Evolutionary conservation across 2,797 vertebrate genomes (phyloP), one percentile per base, ranked within the genome.

Genomic region (Silurus aristotelis): DNA sequence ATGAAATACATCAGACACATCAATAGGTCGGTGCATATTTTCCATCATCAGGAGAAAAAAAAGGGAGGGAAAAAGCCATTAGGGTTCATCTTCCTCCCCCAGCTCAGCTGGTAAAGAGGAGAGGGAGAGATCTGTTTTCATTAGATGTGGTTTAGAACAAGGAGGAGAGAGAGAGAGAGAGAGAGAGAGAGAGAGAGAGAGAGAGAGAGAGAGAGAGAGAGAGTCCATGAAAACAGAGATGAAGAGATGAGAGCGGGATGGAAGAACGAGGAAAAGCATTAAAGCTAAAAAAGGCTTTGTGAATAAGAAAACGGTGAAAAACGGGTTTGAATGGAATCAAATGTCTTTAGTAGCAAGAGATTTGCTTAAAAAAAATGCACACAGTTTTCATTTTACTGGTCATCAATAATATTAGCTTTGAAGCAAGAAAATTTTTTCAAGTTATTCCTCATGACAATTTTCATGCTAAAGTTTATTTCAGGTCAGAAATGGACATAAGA

Each of bases 111-210:
- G 94, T 95, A 94, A 94, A 95, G 93, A 91, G 93, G 48, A 94
- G 93, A 94, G 93, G 93, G 94, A 95, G 93, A 95, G 94, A 95
- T 95, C 95, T 95, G 93, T 96, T 95, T 95, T 95, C 95, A 95
- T 96, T 95, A 96, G 93, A 94, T 77, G 94, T 93, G 93, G 94
- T 95, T 94, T 93, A 94, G 94, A 94, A 94, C 93, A 94, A 93
- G 94, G 92, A 93, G 92, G 93, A 92, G 91, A 91, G 91, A 93
- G 92, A 92, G 90, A 91, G 90, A 89, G 92, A 88, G 88, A 90
- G 80, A 87, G 66, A 79, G 72, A 84, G 84, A 82, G 70, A 61
- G 73, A 87, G 78, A 76, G 78, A 84, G 91, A 92, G 85, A 90
- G 89, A 71, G 81, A 90, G 85, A 84, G 85, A 84, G 67, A 61